A percentile compares a stretch with the other conserved stretches of the same genome.
phyloP scores from a whole-genome alignment of 2,888 invertebrate genomes.

The Frankliniella intonsa region DNA sequence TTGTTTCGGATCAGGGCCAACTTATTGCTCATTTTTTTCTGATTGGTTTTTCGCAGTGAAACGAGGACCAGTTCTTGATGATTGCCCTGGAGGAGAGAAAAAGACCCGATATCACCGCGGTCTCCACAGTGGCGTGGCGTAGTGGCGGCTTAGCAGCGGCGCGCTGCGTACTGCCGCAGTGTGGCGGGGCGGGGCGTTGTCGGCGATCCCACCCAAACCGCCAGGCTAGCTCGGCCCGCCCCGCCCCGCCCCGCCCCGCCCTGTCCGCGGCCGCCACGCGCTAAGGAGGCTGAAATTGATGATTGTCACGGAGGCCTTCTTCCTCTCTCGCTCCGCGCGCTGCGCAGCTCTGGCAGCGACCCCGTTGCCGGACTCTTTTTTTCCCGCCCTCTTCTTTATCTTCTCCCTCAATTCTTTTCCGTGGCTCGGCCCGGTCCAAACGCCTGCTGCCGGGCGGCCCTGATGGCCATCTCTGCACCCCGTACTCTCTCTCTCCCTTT shows the following conservation, averaged over 20 bases:
- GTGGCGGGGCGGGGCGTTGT: too few relatives aligned
- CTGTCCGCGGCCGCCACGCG: not conserved
- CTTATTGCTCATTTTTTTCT: too few relatives aligned
- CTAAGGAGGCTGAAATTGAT: constrained; percentile 21
- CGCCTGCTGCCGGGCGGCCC: not conserved
- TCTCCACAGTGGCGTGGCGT: not conserved
- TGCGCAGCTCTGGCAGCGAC: not conserved
- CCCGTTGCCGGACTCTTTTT: not conserved
- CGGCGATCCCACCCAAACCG: not conserved
- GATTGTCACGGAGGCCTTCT: not conserved
- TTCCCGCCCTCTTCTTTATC: not conserved
- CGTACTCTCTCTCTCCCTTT: not conserved
- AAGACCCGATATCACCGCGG: too few relatives aligned
- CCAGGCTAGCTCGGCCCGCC: not conserved
- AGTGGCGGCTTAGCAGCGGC: not conserved
- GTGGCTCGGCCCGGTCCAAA: too few relatives aligned
- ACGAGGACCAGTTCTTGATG: too few relatives aligned
- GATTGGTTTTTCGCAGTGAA: too few relatives aligned
- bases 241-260: not conserved
- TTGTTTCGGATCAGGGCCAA: too few relatives aligned
- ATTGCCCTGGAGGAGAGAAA: too few relatives aligned
- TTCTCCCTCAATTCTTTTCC: not conserved
- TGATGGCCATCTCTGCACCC: not conserved
- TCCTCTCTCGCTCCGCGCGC: not conserved
- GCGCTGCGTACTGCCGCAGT: not conserved